Conservation (phyloP, 2,113 vertebrate genomes). For the Brienomyrus longianalis region DNA sequence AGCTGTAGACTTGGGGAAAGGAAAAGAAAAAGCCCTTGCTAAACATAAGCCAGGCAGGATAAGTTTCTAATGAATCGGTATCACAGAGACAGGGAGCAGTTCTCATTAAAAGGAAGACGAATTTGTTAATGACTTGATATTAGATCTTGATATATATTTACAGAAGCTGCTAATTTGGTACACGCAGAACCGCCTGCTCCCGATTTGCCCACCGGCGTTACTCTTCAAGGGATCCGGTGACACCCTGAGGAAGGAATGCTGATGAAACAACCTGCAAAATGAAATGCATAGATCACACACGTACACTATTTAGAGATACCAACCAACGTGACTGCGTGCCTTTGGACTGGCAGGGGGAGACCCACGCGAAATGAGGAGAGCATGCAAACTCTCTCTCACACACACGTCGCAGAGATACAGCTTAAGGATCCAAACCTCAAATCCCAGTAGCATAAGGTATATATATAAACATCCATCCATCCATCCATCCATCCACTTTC, state of each 20-base stretch:
- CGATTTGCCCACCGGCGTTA: neutral
- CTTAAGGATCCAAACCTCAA: neutral
- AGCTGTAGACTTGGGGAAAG: neutral
- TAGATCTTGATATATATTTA: slow-evolving; percentile 3
- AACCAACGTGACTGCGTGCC: neutral
- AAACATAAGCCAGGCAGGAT: neutral
- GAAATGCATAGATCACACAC: neutral
- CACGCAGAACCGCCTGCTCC: neutral
- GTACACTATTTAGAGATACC: neutral
- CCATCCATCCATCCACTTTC: no score
- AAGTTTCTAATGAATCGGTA: neutral
- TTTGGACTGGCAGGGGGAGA: neutral
- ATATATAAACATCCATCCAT: no score
- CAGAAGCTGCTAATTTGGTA: neutral
- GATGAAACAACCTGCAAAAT: neutral
- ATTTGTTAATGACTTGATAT: neutral
- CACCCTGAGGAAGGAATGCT: neutral
- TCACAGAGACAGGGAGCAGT: neutral
- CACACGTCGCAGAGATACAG: neutral
- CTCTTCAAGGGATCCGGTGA: neutral
- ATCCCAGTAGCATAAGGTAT: neutral
- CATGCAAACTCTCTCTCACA: neutral
- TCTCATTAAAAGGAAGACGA: neutral
- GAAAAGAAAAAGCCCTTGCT: neutral
- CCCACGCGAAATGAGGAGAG: neutral